Evolutionary conservation across 2,888 invertebrate genomes (phyloP).

Genomic region (Trissolcus brochymenae): DNA sequence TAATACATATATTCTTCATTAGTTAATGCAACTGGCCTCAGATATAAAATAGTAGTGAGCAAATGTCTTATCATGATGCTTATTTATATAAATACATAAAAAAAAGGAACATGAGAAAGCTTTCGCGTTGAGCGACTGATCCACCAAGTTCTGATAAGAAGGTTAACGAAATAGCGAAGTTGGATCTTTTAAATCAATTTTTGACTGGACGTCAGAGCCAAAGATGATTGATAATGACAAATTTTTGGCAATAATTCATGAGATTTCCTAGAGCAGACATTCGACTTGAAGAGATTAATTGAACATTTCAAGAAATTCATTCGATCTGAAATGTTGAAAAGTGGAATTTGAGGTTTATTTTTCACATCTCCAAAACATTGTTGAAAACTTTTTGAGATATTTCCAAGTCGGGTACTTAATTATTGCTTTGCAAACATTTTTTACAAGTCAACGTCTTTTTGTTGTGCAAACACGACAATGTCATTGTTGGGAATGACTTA

Average conservation of each 20-base stretch:
- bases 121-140: constrained; percentile 35
- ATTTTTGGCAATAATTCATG: background rate
- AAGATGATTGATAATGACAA: no score
- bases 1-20: no score
- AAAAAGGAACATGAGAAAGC: constrained; percentile 36
- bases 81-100: constrained; percentile 36
- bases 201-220: constrained; percentile 1
- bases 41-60: background rate
- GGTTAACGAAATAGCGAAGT: constrained; percentile 10
- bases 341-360: no score
- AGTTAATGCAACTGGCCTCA: no score
- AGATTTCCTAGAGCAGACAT: background rate
- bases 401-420: background rate
- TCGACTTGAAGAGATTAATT: no score
- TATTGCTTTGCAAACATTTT: no score
- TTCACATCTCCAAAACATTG: no score
- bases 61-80: constrained; percentile 33
- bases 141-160: constrained; percentile 7
- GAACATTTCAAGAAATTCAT: no score
- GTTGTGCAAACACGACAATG: background rate
- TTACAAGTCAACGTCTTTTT: background rate
- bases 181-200: constrained; percentile 10
- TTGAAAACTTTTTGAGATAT: background rate
- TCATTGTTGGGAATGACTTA: constrained; percentile 4
- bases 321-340: no score